Conservation (phyloP, 2,888 invertebrate species). For the Conomelus anceps region DNA sequence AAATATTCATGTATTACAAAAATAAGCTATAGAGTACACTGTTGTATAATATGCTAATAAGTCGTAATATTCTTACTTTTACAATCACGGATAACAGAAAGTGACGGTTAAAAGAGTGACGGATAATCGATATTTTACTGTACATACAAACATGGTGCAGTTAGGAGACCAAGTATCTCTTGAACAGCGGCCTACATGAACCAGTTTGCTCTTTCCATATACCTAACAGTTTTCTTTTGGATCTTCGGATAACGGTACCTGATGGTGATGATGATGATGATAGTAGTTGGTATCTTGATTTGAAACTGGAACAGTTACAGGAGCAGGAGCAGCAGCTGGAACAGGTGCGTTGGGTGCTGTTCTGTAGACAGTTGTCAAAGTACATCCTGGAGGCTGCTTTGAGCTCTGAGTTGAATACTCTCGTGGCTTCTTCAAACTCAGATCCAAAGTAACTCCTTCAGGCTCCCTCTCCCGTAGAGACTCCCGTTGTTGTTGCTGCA, state of each 20-base stretch:
- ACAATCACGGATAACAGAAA: too few relatives aligned
- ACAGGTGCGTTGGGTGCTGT: slow-evolving; percentile 27
- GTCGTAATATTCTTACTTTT: too few relatives aligned
- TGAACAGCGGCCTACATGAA: not conserved
- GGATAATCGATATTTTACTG: too few relatives aligned
- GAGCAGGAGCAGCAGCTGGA: slow-evolving; percentile 17
- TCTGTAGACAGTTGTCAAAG: slow-evolving; percentile 31
- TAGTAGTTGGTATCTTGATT: not conserved
- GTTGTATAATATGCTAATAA: too few relatives aligned
- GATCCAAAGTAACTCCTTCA: slow-evolving; percentile 59
- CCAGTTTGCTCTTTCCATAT: too few relatives aligned
- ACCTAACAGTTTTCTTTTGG: too few relatives aligned
- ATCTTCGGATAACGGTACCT: slow-evolving; percentile 17
- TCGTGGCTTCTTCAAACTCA: slow-evolving; percentile 68
- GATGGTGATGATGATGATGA: slow-evolving; percentile 23
- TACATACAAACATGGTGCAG: too few relatives aligned
- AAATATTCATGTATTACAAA: too few relatives aligned
- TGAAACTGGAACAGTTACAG: slow-evolving; percentile 15
- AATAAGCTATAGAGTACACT: too few relatives aligned
- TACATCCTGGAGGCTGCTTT: slow-evolving; percentile 26
- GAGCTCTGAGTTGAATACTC: slow-evolving; percentile 35
- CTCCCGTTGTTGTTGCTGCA: not conserved
- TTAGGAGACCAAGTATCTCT: too few relatives aligned
- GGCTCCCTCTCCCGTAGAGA: slow-evolving; percentile 31
- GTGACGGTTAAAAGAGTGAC: too few relatives aligned